Percentiles rank a stretch among this genome's conserved stretches.
phyloP scores from a whole-genome alignment of 2,113 vertebrate species.

The Lophius piscatorius region DNA sequence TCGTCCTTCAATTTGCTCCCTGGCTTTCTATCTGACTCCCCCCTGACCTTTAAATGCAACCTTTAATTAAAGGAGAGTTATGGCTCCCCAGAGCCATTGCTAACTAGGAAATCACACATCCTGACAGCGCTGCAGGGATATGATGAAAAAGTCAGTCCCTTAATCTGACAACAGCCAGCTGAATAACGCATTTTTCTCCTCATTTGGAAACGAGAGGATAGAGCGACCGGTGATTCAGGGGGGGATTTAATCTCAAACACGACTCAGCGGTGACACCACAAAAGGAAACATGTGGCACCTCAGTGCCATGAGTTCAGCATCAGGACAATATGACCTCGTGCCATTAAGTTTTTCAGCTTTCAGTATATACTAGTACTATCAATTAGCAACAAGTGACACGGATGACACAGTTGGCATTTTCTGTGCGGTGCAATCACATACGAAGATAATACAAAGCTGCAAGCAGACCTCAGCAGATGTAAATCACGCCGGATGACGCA shows the following conservation, averaged over 20 bases:
- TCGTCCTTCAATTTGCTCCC: constrained; percentile 44
- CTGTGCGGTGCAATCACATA: too few relatives aligned
- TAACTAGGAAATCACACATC: constrained; percentile 50
- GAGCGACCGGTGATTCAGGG: constrained; percentile 29
- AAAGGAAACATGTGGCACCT: background rate
- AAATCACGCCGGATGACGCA: too few relatives aligned
- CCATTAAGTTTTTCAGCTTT: too few relatives aligned
- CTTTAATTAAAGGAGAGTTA: constrained; percentile 62
- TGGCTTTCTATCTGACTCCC: constrained; percentile 10
- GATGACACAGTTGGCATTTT: too few relatives aligned
- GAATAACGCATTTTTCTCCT: constrained; percentile 49
- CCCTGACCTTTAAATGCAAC: constrained; percentile 61
- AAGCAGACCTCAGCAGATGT: too few relatives aligned
- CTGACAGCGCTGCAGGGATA: constrained; percentile 48
- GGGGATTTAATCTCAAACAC: constrained; percentile 21
- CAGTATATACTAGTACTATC: too few relatives aligned
- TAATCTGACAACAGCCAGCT: constrained; percentile 36
- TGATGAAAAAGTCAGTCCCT: constrained; percentile 28
- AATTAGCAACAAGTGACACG: too few relatives aligned
- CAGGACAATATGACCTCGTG: too few relatives aligned
- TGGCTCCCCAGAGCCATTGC: constrained; percentile 36
- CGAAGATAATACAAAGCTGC: too few relatives aligned
- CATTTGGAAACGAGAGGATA: constrained; percentile 1
- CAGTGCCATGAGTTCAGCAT: background rate
- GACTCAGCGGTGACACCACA: background rate